Percentiles rank a stretch among this genome's conserved stretches.
Conservation (phyloP, 92 coral and sea anemone species). For the Diadumene lineata region DNA sequence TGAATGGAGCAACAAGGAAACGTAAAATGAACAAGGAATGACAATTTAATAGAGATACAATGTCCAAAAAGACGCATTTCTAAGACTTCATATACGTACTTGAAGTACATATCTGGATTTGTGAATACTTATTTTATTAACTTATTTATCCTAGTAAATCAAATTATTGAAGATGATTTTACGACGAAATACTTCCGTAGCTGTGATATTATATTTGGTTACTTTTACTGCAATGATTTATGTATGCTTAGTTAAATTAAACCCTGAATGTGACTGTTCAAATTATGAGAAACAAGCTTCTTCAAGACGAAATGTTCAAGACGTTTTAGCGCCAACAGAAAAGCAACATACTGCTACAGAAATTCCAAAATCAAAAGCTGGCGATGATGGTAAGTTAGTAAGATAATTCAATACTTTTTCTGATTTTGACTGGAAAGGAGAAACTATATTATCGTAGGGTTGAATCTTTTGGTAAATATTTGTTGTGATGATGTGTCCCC, state of each 20-base stretch:
- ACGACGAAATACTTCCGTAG: conserved; percentile 57
- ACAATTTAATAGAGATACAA: neutral
- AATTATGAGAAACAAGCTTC: conserved; percentile 30
- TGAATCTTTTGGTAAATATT: neutral
- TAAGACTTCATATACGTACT: neutral
- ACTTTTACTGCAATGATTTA: conserved; percentile 74
- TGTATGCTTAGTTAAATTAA: conserved; percentile 70
- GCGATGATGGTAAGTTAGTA: neutral
- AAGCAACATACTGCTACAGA: neutral
- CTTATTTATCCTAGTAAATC: too few species aligned
- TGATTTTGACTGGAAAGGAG: neutral
- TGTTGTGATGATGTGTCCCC: conserved; percentile 11
- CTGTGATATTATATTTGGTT: conserved; percentile 40
- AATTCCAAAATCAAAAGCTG: neutral
- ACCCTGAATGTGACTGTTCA: conserved; percentile 55
- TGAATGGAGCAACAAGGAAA: conserved; percentile 27
- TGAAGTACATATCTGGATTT: neutral
- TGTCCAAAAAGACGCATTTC: conserved; percentile 4
- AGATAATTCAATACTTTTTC: neutral
- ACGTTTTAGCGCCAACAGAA: neutral
- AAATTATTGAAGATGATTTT: conserved; percentile 29
- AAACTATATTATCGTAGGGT: too few species aligned
- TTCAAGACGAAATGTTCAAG: conserved; percentile 1
- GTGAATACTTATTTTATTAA: too few species aligned
- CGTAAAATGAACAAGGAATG: neutral